phyloP scores from a whole-genome alignment of 1,140 invertebrate species.

The Medauroidea extradentata region DNA sequence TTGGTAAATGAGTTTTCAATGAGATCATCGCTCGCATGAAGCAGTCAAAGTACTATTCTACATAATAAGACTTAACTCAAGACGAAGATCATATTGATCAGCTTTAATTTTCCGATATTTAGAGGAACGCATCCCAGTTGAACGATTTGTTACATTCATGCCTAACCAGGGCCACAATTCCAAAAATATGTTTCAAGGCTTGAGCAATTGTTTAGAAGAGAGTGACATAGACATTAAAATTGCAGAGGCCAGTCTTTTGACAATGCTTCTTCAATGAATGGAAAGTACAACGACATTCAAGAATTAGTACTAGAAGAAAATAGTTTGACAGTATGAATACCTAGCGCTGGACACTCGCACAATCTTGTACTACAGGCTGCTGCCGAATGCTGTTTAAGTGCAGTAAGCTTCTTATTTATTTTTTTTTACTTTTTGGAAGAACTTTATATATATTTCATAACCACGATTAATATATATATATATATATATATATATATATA shows the following conservation, averaged over 20 bases:
- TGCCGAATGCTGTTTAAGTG: slow-evolving; percentile 17
- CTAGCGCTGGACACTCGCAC: slow-evolving; percentile 11
- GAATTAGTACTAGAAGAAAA: slow-evolving; percentile 9
- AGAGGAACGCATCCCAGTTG: slow-evolving; percentile 15
- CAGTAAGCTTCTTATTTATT: too few relatives aligned
- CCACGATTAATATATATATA: slow-evolving; percentile 14
- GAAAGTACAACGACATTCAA: slow-evolving; percentile 19
- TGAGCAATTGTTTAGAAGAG: slow-evolving; percentile 8
- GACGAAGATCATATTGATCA: slow-evolving; percentile 12
- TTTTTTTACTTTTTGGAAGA: slow-evolving; percentile 15
- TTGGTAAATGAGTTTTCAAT: too few relatives aligned
- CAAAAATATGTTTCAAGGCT: slow-evolving; percentile 2
- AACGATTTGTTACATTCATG: slow-evolving; percentile 29
- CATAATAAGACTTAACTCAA: slow-evolving; percentile 14
- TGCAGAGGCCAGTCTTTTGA: slow-evolving; percentile 24
- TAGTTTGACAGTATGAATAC: slow-evolving; percentile 7
- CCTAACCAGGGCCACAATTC: slow-evolving; percentile 21
- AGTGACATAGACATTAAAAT: slow-evolving; percentile 16
- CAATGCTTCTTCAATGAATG: slow-evolving; percentile 25
- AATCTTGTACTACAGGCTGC: too few relatives aligned
- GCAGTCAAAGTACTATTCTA: slow-evolving; percentile 12
- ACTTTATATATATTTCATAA: slow-evolving; percentile 24
- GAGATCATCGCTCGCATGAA: too few relatives aligned
- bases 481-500: too few relatives aligned
- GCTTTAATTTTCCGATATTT: slow-evolving; percentile 5